Evolutionary conservation across 2,113 vertebrate species (phyloP).

Genomic region (Hippocampus guttulatus): DNA sequence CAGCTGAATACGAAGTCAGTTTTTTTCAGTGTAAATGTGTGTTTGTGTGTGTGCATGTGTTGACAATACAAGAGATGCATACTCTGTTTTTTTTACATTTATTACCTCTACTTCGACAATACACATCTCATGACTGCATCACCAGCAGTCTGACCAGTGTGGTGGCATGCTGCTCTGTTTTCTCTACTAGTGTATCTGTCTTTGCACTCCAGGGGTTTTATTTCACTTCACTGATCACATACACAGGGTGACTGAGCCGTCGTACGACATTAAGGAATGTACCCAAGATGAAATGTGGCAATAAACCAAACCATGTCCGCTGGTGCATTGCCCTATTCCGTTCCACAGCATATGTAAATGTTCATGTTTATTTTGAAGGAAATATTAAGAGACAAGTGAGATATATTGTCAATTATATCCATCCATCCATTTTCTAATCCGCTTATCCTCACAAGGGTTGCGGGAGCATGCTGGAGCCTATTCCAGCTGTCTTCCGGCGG

Average conservation of each 20-base stretch:
- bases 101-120: not conserved
- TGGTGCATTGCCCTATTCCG: not conserved
- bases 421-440: no score
- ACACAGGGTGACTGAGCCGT: constrained; percentile 14
- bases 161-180: not conserved
- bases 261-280: constrained; percentile 10
- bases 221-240: constrained; percentile 21
- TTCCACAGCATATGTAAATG: constrained; percentile 12
- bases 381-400: not conserved
- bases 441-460: no score
- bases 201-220: constrained; percentile 13
- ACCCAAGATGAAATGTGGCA: constrained; percentile 14
- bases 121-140: not conserved
- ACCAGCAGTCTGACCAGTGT: constrained; percentile 7
- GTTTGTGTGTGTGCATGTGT: not conserved
- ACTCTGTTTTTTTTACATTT: not conserved
- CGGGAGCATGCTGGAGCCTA: no score
- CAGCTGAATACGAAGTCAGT: no score
- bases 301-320: constrained; percentile 14
- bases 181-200: constrained; percentile 4
- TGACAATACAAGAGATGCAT: not conserved
- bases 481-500: no score
- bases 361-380: not conserved
- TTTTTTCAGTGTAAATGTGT: not conserved
- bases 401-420: not conserved